Evolutionary conservation across 2,797 vertebrate genomes (phyloP), one percentile per base, ranked within the genome.

Genomic region (Gallirallus australis): DNA sequence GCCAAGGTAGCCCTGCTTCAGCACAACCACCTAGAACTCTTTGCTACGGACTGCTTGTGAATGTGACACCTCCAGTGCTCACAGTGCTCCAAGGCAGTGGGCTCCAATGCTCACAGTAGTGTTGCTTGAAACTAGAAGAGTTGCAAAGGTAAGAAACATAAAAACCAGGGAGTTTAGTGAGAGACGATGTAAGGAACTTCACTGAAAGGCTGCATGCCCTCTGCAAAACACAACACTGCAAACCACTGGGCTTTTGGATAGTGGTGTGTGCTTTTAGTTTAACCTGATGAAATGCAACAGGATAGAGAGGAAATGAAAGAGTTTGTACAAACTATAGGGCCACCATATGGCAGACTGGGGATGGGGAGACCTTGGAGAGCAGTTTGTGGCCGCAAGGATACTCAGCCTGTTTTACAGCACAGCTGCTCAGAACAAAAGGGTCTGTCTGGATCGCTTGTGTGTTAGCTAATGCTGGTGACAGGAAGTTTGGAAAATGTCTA

Each of bases 341-440:
- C 89, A 96, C 75, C 93, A 94, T 92, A 95, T 97, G 92, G 90
- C 91, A 95, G 87, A 52, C 84, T 78, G 79, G 86, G 86, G 65
- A 80, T 85, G 79, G 89, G 69, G 75, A 94, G 89, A 90, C 93
- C 84, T 96, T 50, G 69, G 93, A 95, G 89, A 95, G 94, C 92
- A 89, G 89, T 94, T 89, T 73, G 90, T 93, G 94, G 76, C 89
- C 14, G 0, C 82, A 78, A 64, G 96, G 92, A 95, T 92, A 73
- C 90, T 94, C 84, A 75, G 91, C 53, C 88, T 89, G 91, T 89
- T 96, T 96, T 95, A 94, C 85, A 94, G 82, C 94, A 90, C 95
- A 97, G 96, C 94, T 96, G 89, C 96, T 97, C 79, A 65, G 91
- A 96, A 96, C 92, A 96, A 96, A 93, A 85, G 92, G 66, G 39